Conservation (phyloP, 2,797 vertebrate genomes). For the Parauchenoglanis ngamensis region DNA sequence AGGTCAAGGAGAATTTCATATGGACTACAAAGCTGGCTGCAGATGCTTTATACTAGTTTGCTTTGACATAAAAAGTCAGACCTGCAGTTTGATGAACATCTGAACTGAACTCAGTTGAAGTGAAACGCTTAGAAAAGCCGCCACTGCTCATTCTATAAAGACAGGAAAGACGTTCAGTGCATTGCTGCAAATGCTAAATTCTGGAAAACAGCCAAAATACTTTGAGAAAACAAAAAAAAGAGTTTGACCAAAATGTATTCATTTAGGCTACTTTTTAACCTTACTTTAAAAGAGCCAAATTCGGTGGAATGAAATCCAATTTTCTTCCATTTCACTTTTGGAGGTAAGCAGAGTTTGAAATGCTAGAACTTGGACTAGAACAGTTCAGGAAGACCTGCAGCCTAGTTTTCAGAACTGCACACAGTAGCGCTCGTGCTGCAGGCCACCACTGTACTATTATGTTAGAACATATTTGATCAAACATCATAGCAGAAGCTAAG, state of each 20-base stretch:
- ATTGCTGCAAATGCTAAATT: not conserved
- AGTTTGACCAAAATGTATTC: too few relatives aligned
- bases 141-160: not conserved
- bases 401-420: too few relatives aligned
- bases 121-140: not conserved
- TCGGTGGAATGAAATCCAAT: not conserved
- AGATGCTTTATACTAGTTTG: slow-evolving; percentile 4
- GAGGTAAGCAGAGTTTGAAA: too few relatives aligned
- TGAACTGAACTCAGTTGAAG: not conserved
- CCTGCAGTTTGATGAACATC: not conserved
- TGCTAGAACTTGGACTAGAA: too few relatives aligned
- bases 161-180: not conserved
- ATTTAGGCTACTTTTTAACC: not conserved
- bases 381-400: too few relatives aligned
- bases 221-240: too few relatives aligned
- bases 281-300: not conserved
- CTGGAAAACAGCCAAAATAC: not conserved
- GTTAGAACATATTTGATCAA: not conserved
- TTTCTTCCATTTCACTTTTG: too few relatives aligned
- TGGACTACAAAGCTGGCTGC: slow-evolving; percentile 8
- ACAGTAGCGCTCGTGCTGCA: too few relatives aligned
- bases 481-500: not conserved
- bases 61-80: not conserved
- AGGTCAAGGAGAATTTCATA: slow-evolving; percentile 34
- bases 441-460: too few relatives aligned